phyloP scores from a whole-genome alignment of 2,797 vertebrate genomes.

The Sciaenops ocellatus region DNA sequence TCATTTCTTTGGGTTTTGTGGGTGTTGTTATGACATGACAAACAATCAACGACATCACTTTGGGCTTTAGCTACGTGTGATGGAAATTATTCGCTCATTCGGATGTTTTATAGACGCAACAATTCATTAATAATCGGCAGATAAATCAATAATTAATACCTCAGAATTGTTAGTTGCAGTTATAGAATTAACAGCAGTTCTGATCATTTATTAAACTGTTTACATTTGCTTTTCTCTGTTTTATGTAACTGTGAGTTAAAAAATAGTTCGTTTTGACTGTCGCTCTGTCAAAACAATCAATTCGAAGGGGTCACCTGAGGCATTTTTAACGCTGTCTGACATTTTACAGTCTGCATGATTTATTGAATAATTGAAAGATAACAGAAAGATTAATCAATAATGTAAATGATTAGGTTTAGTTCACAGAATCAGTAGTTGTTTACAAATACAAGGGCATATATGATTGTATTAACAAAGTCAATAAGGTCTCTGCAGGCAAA shows the following conservation, averaged over 20 bases:
- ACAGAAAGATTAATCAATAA: not conserved
- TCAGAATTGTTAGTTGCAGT: too few species aligned
- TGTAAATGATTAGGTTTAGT: not conserved
- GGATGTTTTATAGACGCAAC: not conserved
- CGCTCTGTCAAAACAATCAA: not conserved
- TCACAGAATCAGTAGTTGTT: not conserved
- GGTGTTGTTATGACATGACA: not conserved
- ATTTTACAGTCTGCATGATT: not conserved
- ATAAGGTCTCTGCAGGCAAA: not conserved
- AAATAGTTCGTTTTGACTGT: not conserved
- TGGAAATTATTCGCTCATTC: not conserved
- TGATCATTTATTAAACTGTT: not conserved
- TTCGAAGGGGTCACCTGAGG: not conserved
- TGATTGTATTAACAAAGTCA: not conserved
- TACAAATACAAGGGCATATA: not conserved
- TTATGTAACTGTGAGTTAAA: not conserved
- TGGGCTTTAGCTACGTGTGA: not conserved
- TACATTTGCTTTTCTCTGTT: not conserved
- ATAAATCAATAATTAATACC: not conserved
- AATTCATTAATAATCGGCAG: too few species aligned
- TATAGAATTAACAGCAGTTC: not conserved
- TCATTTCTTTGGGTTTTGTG: not conserved
- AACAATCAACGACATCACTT: not conserved
- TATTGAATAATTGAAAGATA: not conserved
- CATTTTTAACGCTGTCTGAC: not conserved